These are phyloP conservation scores for Microplitis manilae DNA, from an alignment of 2,888 invertebrate species.

Conservation along the genomic window DNA sequence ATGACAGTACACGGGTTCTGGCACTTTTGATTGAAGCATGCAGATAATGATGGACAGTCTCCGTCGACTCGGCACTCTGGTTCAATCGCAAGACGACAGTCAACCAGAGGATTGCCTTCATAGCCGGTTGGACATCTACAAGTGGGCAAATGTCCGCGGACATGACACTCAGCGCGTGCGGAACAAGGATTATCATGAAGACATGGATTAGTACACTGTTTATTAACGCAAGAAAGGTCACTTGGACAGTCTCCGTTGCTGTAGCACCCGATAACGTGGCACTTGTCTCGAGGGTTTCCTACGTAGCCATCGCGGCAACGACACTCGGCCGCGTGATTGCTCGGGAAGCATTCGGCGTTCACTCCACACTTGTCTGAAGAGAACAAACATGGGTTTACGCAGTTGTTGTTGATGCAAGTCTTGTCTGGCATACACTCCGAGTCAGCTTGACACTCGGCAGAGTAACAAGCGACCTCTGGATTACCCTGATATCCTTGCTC, in stretches of 20 bases:
- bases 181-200: conserved; percentile 84
- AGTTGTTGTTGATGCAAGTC: conserved; percentile 88
- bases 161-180: conserved; percentile 83
- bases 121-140: conserved; percentile 87
- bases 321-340: conserved; percentile 83
- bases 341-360: conserved; percentile 86
- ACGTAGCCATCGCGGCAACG: conserved; percentile 84
- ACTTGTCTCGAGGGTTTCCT: conserved; percentile 84
- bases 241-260: conserved; percentile 90
- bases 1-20: conserved; percentile 86
- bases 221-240: conserved; percentile 88
- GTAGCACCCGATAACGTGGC: conserved; percentile 86
- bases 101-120: conserved; percentile 86
- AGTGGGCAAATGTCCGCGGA: conserved; percentile 86
- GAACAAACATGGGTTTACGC: conserved; percentile 88
- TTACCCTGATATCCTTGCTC: conserved; percentile 88
- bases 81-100: conserved; percentile 81
- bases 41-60: conserved; percentile 85
- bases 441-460: conserved; percentile 86
- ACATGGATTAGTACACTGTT: conserved; percentile 90
- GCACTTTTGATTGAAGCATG: conserved; percentile 87
- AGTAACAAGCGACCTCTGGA: conserved; percentile 85
- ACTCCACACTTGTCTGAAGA: conserved; percentile 83
- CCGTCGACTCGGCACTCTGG: conserved; percentile 86
- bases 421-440: conserved; percentile 88